Conservation (phyloP, 2,797 vertebrate genomes). For the Erethizon dorsatum region DNA sequence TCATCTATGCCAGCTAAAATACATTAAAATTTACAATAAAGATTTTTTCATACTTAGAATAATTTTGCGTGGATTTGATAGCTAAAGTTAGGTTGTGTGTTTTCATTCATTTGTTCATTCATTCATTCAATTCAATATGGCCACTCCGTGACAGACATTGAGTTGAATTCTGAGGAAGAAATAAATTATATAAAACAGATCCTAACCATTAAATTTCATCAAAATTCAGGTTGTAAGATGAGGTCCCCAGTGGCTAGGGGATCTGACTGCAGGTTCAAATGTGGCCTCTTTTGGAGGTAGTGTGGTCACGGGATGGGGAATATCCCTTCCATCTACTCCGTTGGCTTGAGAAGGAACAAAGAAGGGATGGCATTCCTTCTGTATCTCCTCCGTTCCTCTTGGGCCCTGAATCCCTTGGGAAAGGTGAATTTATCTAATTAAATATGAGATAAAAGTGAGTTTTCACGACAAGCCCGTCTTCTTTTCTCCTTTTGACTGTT, state of each 20-base stretch:
- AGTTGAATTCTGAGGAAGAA: background rate
- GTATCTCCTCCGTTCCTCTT: background rate
- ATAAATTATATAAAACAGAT: background rate
- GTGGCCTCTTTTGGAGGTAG: background rate
- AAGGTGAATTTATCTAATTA: background rate
- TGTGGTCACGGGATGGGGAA: fast-evolving
- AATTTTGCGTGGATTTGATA: background rate
- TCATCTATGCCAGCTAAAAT: background rate
- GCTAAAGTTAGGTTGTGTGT: background rate
- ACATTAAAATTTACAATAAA: background rate
- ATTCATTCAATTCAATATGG: background rate
- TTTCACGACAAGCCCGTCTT: background rate
- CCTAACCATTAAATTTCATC: background rate
- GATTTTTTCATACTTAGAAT: background rate
- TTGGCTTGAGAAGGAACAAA: background rate
- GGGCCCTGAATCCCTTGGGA: background rate
- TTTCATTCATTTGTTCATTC: background rate
- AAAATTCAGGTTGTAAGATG: background rate
- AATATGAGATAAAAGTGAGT: background rate
- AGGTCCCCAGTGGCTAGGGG: background rate
- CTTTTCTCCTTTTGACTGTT: background rate
- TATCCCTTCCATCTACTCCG: background rate
- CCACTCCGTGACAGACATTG: background rate
- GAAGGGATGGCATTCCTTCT: background rate
- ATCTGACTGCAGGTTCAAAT: background rate